Conservation (phyloP, 2,888 invertebrate genomes). For the Odontocolon sp. region DNA sequence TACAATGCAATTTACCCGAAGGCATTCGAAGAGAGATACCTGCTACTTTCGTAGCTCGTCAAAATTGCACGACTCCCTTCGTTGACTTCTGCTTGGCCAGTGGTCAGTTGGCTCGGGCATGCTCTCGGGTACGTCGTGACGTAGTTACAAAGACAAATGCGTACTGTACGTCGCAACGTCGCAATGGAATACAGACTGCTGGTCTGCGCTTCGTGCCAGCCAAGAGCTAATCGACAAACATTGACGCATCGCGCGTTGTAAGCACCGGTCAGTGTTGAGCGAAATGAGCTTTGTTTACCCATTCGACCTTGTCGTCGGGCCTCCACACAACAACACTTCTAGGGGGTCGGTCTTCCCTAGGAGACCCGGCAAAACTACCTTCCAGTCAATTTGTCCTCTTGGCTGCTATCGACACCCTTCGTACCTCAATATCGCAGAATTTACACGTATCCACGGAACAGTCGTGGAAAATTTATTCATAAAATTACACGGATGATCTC, state of each 20-base stretch:
- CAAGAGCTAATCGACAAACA: conserved; percentile 76
- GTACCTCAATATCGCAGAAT: conserved; percentile 32
- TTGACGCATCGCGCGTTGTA: conserved; percentile 71
- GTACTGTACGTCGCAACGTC: not conserved
- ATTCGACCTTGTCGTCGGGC: conserved; percentile 65
- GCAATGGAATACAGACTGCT: not conserved
- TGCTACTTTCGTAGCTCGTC: not conserved
- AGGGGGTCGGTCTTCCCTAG: conserved; percentile 67
- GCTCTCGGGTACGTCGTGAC: not conserved
- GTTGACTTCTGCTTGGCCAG: not conserved
- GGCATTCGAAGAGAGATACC: conserved; percentile 29
- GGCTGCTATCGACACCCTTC: conserved; percentile 36
- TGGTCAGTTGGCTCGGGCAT: not conserved
- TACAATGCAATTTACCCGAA: conserved; percentile 43
- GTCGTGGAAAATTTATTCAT: no score
- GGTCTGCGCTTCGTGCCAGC: conserved; percentile 47
- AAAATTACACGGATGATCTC: no score
- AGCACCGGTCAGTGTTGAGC: conserved; percentile 57
- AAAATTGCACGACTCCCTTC: not conserved
- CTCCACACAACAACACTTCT: conserved; percentile 65
- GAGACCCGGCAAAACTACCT: conserved; percentile 65
- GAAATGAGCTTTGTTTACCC: conserved; percentile 75
- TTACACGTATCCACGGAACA: conserved; percentile 65
- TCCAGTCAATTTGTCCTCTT: conserved; percentile 72
- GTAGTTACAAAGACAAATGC: not conserved